A percentile compares a stretch with the other conserved stretches of the same genome.
These are phyloP conservation scores for Halyomorpha halys DNA, from an alignment of 1,140 invertebrate genomes.

Conservation along the genomic window DNA sequence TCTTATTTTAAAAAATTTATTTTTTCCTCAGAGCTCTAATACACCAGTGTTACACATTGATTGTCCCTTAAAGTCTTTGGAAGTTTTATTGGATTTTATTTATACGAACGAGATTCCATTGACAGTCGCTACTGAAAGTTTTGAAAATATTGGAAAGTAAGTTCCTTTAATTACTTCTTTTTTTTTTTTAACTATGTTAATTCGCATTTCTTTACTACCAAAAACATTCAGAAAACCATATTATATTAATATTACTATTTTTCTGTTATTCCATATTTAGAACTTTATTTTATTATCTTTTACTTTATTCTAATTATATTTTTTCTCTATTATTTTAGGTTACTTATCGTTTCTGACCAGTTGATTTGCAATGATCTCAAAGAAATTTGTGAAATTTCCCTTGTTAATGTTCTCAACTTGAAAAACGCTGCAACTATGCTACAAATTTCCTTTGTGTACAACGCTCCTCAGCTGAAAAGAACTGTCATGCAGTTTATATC, in stretches of 20 bases:
- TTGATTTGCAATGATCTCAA: slow-evolving; percentile 51
- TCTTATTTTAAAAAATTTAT: too few species aligned
- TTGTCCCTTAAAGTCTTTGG: slow-evolving; percentile 42
- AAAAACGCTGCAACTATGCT: slow-evolving; percentile 58
- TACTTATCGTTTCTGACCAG: slow-evolving; percentile 58
- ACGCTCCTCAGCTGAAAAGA: slow-evolving; percentile 51
- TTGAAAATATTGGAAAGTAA: slow-evolving; percentile 37
- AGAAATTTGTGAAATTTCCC: slow-evolving; percentile 52
- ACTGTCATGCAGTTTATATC: slow-evolving; percentile 59
- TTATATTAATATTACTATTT: too few species aligned
- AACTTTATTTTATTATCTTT: too few species aligned
- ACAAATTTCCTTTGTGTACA: slow-evolving; percentile 54
- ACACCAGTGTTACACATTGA: slow-evolving; percentile 28
- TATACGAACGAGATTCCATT: slow-evolving; percentile 51
- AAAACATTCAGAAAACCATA: too few species aligned
- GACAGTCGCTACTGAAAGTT: slow-evolving; percentile 44
- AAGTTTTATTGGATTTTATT: slow-evolving; percentile 52
- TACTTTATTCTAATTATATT: too few species aligned
- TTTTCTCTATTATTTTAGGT: slow-evolving; percentile 35
- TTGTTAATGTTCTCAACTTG: slow-evolving; percentile 49
- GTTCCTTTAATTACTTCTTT: too few species aligned
- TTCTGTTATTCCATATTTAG: too few species aligned
- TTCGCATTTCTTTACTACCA: too few species aligned
- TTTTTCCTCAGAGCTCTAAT: slow-evolving; percentile 12
- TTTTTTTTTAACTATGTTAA: too few species aligned